Conservation (phyloP, 1,140 invertebrate species). For the Drosophila arizonae region DNA sequence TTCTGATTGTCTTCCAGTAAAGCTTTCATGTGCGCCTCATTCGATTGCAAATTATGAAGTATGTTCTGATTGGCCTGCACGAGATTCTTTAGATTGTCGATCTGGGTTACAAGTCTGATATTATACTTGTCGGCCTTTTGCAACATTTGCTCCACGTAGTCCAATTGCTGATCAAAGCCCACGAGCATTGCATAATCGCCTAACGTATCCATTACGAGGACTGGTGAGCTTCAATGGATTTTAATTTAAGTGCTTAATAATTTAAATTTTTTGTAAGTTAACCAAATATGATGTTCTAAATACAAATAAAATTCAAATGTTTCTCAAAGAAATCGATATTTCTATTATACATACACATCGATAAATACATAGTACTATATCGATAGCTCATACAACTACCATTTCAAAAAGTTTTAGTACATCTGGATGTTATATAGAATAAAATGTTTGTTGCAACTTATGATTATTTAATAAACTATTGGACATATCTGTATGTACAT, state of each 20-base stretch:
- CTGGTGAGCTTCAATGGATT: background rate
- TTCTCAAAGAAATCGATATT: constrained; percentile 1
- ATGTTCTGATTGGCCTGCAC: constrained; percentile 24
- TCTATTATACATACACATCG: background rate
- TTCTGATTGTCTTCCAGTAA: constrained; percentile 1
- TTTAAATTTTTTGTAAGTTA: too few species aligned
- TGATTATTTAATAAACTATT: background rate
- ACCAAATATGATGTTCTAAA: too few species aligned
- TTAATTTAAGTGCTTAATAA: background rate
- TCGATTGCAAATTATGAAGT: constrained; percentile 12
- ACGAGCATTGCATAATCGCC: background rate
- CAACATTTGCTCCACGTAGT: constrained; percentile 24
- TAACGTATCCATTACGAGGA: background rate
- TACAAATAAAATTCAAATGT: too few species aligned
- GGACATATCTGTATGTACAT: constrained; percentile 14
- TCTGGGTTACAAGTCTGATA: constrained; percentile 10
- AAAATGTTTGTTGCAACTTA: background rate
- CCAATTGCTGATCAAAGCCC: constrained; percentile 29
- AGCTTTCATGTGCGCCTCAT: constrained; percentile 3
- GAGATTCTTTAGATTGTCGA: constrained; percentile 27
- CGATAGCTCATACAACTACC: too few species aligned
- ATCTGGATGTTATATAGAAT: background rate
- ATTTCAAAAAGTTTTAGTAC: background rate
- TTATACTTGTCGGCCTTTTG: constrained; percentile 35
- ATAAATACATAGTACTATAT: background rate